These are phyloP conservation scores for Oreotrochilus melanogaster DNA, from an alignment of 2,113 vertebrate genomes.

Conservation along the genomic window DNA sequence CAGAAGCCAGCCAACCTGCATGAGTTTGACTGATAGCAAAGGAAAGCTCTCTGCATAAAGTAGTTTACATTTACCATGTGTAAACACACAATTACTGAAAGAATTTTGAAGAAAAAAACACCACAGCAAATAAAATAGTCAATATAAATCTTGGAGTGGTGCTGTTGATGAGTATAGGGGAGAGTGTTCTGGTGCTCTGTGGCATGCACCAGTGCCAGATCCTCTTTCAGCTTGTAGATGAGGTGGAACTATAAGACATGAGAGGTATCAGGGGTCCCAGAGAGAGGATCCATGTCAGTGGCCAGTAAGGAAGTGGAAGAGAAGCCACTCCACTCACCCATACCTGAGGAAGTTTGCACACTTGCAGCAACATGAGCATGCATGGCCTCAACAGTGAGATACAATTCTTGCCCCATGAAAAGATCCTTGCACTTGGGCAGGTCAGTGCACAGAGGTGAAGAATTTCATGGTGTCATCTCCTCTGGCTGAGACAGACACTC, in stretches of 20 bases:
- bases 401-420: fast-evolving
- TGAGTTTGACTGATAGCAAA: background rate
- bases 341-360: background rate
- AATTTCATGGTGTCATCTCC: background rate
- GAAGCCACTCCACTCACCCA: background rate
- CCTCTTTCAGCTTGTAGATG: background rate
- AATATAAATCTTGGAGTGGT: background rate
- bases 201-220: background rate
- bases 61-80: background rate
- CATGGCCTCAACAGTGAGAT: fast-evolving
- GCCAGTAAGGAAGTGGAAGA: background rate
- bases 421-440: background rate
- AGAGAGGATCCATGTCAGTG: fast-evolving
- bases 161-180: background rate
- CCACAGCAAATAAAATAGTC: background rate
- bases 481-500: background rate
- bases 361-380: background rate
- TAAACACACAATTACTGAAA: background rate
- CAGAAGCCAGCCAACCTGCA: background rate
- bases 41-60: background rate
- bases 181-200: background rate
- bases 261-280: background rate
- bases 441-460: background rate
- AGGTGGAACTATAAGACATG: background rate
- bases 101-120: background rate